A percentile compares a stretch with the other conserved stretches of the same genome.
Evolutionary conservation across 2,888 invertebrate genomes (phyloP).

Genomic region (Cephus rjabovi): DNA sequence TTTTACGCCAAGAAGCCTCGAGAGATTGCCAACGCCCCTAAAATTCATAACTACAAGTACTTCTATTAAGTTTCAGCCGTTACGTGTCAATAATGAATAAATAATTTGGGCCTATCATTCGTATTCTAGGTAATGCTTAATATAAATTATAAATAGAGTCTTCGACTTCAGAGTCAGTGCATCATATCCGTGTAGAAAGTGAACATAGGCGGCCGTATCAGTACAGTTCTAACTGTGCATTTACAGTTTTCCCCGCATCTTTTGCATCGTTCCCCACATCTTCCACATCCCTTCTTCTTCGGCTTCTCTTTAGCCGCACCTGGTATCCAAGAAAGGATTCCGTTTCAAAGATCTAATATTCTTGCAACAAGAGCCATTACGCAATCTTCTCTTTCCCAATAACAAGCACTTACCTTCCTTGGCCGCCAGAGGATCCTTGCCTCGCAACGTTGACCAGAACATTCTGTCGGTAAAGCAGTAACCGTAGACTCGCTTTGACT

Average conservation of each 20-base stretch:
- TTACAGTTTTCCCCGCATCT: slow-evolving; percentile 51
- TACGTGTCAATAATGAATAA: neutral
- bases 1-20: slow-evolving; percentile 13
- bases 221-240: slow-evolving; percentile 43
- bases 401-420: slow-evolving; percentile 37
- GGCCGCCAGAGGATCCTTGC: slow-evolving; percentile 40
- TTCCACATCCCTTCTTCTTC: slow-evolving; percentile 36
- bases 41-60: neutral
- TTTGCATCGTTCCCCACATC: slow-evolving; percentile 49
- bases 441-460: slow-evolving; percentile 50
- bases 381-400: neutral
- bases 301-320: slow-evolving; percentile 30
- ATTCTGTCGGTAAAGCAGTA: slow-evolving; percentile 32
- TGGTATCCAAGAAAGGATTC: slow-evolving; percentile 9
- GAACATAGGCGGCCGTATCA: slow-evolving; percentile 53
- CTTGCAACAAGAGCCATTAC: neutral
- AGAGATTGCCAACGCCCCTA: slow-evolving; percentile 15
- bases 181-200: slow-evolving; percentile 56
- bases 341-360: neutral
- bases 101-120: neutral
- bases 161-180: slow-evolving; percentile 38
- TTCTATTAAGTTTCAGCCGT: neutral
- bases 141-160: neutral
- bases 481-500: slow-evolving; percentile 1
- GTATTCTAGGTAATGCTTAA: neutral